Conservation (phyloP, 2,888 invertebrate genomes). For the Lasioglossum lativentre region DNA sequence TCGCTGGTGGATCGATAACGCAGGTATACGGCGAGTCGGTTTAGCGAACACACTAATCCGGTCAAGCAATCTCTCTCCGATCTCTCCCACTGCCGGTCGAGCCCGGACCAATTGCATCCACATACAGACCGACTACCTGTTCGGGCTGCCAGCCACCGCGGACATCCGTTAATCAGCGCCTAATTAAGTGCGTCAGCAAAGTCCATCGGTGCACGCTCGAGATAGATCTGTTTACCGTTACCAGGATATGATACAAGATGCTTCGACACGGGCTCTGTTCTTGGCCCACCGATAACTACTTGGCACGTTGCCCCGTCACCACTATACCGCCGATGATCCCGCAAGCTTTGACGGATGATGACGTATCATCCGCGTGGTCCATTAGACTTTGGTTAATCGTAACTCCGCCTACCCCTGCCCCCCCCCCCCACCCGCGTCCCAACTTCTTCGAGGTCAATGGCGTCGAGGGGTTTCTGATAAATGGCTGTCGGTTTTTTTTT, state of each 20-base stretch:
- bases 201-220: slow-evolving; percentile 62
- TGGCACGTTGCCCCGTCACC: not conserved
- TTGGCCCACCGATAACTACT: slow-evolving; percentile 29
- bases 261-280: not conserved
- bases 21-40: slow-evolving; percentile 60
- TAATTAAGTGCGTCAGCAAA: slow-evolving; percentile 78
- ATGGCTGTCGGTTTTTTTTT: not conserved
- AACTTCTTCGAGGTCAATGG: not conserved
- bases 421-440: no score
- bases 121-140: slow-evolving; percentile 58
- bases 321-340: not conserved
- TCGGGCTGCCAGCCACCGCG: slow-evolving; percentile 56
- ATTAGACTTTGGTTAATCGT: not conserved
- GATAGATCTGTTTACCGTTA: slow-evolving; percentile 46
- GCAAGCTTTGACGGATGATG: not conserved
- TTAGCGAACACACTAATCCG: slow-evolving; percentile 74
- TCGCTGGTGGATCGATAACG: slow-evolving; percentile 73
- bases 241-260: slow-evolving; percentile 18
- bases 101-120: slow-evolving; percentile 70
- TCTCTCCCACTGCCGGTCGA: slow-evolving; percentile 47
- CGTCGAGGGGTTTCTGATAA: not conserved
- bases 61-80: slow-evolving; percentile 74
- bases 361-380: not conserved
- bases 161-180: slow-evolving; percentile 77
- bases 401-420: not conserved